A percentile compares a stretch with the other conserved stretches of the same genome.
Conservation (phyloP, 2,113 vertebrate species). For the Triplophysa tibetana region DNA sequence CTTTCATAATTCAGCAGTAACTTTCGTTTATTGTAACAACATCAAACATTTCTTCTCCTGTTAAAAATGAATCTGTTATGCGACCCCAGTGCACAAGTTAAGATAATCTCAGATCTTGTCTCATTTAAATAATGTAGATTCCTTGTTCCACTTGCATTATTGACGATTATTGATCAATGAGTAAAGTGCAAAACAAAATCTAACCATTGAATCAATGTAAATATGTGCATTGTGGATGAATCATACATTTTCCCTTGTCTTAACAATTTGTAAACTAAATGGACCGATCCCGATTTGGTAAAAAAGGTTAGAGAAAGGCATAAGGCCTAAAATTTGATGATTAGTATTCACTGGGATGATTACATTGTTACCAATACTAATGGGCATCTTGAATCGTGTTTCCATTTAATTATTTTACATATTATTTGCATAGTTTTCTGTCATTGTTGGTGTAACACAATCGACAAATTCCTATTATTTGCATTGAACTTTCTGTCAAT, state of each 20-base stretch:
- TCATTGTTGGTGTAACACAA: too few relatives aligned
- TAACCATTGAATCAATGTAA: neutral
- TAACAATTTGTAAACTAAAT: neutral
- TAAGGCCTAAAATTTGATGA: constrained; percentile 18
- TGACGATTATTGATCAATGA: constrained; percentile 7
- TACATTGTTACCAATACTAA: too few relatives aligned
- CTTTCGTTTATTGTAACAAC: neutral
- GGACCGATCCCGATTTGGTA: constrained; percentile 6
- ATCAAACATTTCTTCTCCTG: neutral
- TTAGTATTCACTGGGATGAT: too few relatives aligned
- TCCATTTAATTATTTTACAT: too few relatives aligned
- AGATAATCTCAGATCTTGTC: constrained; percentile 4
- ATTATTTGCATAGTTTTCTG: too few relatives aligned
- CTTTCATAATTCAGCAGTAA: neutral
- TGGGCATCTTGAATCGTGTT: too few relatives aligned
- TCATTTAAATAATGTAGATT: constrained; percentile 45
- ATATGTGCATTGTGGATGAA: neutral
- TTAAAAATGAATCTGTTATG: neutral
- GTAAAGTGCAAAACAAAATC: neutral
- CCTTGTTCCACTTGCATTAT: constrained; percentile 26
- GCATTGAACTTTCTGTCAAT: too few relatives aligned
- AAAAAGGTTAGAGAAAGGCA: constrained; percentile 38
- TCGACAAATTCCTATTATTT: too few relatives aligned
- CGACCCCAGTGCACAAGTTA: neutral
- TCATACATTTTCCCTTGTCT: neutral